Percentiles rank a stretch among this genome's conserved stretches.
These are phyloP conservation scores for Neomonachus schauinslandi DNA, from an alignment of 2,113 vertebrate genomes.

Conservation along the genomic window DNA sequence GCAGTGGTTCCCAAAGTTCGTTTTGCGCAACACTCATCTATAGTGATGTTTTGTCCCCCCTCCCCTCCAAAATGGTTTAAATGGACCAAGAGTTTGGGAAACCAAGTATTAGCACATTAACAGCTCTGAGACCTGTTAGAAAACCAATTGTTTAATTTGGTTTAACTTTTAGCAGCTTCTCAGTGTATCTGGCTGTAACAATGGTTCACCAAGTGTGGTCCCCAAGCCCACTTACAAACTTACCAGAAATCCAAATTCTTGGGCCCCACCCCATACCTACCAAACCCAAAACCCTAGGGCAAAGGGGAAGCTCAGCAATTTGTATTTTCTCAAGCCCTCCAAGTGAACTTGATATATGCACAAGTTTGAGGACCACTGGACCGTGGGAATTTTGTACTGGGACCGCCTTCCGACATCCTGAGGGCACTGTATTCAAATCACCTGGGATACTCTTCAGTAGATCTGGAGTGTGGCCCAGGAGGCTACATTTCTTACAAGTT, in stretches of 20 bases:
- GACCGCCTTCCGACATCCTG: neutral
- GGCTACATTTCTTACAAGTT: neutral
- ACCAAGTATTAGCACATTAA: neutral
- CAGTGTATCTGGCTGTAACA: neutral
- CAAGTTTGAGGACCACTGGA: neutral
- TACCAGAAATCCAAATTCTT: neutral
- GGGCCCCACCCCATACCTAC: neutral
- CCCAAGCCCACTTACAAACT: neutral
- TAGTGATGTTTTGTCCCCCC: neutral
- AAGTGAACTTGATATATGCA: neutral
- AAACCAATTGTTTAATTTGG: slow-evolving; percentile 8
- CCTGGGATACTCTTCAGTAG: neutral
- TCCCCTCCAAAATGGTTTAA: neutral
- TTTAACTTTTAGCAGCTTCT: neutral
- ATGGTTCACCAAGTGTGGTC: neutral
- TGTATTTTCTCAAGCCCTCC: neutral
- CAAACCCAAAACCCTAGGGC: neutral
- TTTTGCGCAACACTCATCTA: neutral
- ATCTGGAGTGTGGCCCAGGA: neutral
- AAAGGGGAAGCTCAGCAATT: neutral
- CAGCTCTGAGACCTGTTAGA: neutral
- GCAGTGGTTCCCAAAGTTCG: neutral
- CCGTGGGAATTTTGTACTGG: neutral
- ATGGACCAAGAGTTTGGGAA: neutral
- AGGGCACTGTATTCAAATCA: neutral